Evolutionary conservation across 2,888 invertebrate species (phyloP).

Genomic region (Thysanoteuthis rhombus): DNA sequence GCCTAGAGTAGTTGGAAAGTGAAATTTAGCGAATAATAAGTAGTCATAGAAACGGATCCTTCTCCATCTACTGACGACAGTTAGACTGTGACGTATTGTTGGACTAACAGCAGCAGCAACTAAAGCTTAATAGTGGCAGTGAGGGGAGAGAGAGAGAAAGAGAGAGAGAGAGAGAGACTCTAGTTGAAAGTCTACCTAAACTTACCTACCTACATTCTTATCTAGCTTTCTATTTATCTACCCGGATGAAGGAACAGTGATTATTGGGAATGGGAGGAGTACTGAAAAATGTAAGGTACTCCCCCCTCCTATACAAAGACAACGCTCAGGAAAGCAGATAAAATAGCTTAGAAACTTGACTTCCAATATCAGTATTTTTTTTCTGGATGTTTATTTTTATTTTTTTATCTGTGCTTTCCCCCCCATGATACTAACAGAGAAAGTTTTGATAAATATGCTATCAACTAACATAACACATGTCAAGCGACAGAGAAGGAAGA

Average conservation of each 20-base stretch:
- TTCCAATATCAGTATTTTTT: not conserved
- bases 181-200: not conserved
- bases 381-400: not conserved
- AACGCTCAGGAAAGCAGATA: not conserved
- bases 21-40: not conserved
- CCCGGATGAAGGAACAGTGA: conserved; percentile 12
- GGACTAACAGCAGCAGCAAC: conserved; percentile 12
- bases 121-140: not conserved
- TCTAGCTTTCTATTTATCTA: conserved; percentile 12
- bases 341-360: not conserved
- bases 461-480: too few relatives aligned
- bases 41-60: conserved; percentile 1
- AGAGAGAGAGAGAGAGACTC: not conserved
- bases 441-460: too few relatives aligned
- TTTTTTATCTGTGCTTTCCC: too few relatives aligned
- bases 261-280: not conserved
- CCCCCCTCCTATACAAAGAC: not conserved
- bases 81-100: not conserved
- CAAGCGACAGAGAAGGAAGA: too few relatives aligned
- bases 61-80: not conserved
- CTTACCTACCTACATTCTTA: not conserved
- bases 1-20: not conserved
- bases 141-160: not conserved
- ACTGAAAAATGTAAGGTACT: not conserved
- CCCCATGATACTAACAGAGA: too few relatives aligned